phyloP scores from a whole-genome alignment of 2,113 vertebrate species.

The Mesitornis unicolor region DNA sequence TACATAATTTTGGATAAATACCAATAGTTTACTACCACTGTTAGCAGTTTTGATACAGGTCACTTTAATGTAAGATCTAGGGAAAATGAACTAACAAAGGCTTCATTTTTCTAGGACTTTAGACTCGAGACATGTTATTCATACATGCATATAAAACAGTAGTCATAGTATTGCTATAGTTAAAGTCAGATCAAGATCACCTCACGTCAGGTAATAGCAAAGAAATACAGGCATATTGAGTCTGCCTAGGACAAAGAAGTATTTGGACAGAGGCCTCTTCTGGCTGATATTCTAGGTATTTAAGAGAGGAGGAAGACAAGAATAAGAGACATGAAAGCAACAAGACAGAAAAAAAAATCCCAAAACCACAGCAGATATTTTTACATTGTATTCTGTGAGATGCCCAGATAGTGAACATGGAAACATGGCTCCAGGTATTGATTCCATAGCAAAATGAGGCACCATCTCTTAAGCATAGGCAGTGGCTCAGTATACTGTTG shows the following conservation, averaged over 20 bases:
- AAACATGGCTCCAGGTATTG: neutral
- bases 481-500: neutral
- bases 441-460: neutral
- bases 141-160: neutral
- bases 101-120: neutral
- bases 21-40: neutral
- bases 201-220: neutral
- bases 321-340: neutral
- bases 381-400: neutral
- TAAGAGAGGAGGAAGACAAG: neutral
- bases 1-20: neutral
- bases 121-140: neutral
- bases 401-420: neutral
- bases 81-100: neutral
- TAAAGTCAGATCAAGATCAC: neutral
- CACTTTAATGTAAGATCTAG: neutral
- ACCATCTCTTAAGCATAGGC: neutral
- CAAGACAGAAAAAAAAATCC: neutral
- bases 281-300: neutral
- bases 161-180: neutral
- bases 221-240: neutral
- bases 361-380: neutral
- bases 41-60: neutral
- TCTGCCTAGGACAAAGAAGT: neutral
- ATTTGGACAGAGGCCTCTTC: neutral